Percentiles rank a stretch among this genome's conserved stretches.
phyloP scores from a whole-genome alignment of 2,888 invertebrate genomes.

The Glaucopsyche alexis region DNA sequence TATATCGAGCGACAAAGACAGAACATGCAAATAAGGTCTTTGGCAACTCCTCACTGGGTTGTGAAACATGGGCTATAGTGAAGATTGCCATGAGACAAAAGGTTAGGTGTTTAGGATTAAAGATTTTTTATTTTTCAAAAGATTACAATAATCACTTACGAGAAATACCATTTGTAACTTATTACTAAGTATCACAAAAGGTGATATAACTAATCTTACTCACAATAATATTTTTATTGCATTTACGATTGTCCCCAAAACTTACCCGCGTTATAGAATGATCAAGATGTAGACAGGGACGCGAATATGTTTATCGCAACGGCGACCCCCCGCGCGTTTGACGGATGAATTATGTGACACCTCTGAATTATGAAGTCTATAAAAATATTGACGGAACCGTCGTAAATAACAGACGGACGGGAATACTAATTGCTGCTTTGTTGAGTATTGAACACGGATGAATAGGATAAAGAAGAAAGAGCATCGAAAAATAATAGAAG shows the following conservation, averaged over 20 bases:
- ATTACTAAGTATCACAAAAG: too few species aligned
- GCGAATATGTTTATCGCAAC: conserved; percentile 38
- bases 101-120: too few species aligned
- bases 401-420: conserved; percentile 43
- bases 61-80: too few species aligned
- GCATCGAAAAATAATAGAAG: background rate
- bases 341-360: conserved; percentile 53
- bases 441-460: background rate
- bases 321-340: conserved; percentile 22
- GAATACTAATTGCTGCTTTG: conserved; percentile 36
- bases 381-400: conserved; percentile 50
- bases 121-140: too few species aligned
- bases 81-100: background rate
- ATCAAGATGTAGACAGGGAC: conserved; percentile 26
- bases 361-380: conserved; percentile 50
- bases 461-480: background rate
- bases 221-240: background rate
- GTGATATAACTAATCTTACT: background rate
- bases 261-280: background rate
- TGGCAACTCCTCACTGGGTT: too few species aligned
- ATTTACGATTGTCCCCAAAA: background rate
- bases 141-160: too few species aligned
- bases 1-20: too few species aligned
- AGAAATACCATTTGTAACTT: too few species aligned
- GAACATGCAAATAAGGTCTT: too few species aligned